Percentiles rank a stretch among this genome's conserved stretches.
Conservation (phyloP, 2,888 invertebrate species). For the Drosophila heteroneura region DNA sequence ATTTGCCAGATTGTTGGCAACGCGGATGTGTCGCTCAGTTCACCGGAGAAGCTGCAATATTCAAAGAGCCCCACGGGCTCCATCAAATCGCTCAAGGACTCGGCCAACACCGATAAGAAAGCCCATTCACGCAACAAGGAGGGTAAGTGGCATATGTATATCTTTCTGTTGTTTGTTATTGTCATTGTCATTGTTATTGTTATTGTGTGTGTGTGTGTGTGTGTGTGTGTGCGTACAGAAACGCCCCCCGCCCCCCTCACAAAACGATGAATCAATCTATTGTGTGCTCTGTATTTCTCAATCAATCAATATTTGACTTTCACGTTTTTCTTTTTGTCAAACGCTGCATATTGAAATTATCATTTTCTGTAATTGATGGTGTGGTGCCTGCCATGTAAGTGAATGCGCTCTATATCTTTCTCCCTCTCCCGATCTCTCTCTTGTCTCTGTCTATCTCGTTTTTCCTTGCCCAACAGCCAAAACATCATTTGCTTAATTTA, state of each 20-base stretch:
- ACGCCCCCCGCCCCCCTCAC: slow-evolving; percentile 24
- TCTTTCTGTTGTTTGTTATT: not conserved
- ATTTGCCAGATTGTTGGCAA: slow-evolving; percentile 83
- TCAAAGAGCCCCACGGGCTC: slow-evolving; percentile 87
- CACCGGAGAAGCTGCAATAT: slow-evolving; percentile 84
- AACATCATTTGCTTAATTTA: slow-evolving; percentile 9
- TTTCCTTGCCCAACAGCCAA: slow-evolving; percentile 2
- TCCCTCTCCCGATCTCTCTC: not conserved
- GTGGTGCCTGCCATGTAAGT: slow-evolving; percentile 60
- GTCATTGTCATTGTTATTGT: not conserved
- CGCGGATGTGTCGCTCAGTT: slow-evolving; percentile 76
- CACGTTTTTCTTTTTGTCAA: slow-evolving; percentile 37
- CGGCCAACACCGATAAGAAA: slow-evolving; percentile 83
- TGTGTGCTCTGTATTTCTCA: slow-evolving; percentile 21
- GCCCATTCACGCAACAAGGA: slow-evolving; percentile 85
- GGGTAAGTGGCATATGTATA: slow-evolving; percentile 72
- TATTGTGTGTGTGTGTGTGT: not conserved
- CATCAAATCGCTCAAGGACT: slow-evolving; percentile 86
- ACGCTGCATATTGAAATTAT: slow-evolving; percentile 55
- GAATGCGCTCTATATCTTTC: slow-evolving; percentile 33
- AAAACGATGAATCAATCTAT: slow-evolving; percentile 11
- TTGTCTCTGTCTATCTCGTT: not conserved
- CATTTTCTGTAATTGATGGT: slow-evolving; percentile 51
- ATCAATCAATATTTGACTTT: slow-evolving; percentile 31
- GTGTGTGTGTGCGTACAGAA: not conserved